phyloP scores from a whole-genome alignment of 2,797 vertebrate genomes.

The Poecile montanus region DNA sequence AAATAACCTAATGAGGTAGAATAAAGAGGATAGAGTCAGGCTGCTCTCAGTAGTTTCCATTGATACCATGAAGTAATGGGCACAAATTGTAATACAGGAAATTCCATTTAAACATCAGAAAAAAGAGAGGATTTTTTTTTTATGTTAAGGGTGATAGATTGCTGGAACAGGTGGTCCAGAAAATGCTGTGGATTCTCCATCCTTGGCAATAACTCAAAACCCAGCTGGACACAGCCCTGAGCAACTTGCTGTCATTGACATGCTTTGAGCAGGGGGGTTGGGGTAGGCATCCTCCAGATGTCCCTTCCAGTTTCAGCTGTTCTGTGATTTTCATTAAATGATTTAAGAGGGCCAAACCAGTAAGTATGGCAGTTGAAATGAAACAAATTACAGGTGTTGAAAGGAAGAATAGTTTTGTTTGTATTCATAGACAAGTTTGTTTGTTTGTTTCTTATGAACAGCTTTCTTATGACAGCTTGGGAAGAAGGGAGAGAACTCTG shows the following conservation, averaged over 20 bases:
- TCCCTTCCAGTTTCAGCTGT: background rate
- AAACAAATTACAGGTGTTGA: background rate
- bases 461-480: background rate
- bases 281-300: background rate
- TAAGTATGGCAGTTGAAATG: background rate
- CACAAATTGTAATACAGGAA: background rate
- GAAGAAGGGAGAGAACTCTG: background rate
- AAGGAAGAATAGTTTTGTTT: background rate
- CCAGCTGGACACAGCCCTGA: background rate
- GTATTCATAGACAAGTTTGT: background rate
- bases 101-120: background rate
- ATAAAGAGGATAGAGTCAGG: background rate
- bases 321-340: background rate
- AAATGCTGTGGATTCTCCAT: background rate
- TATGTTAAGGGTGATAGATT: background rate
- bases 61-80: background rate
- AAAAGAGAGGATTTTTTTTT: rapidly evolving
- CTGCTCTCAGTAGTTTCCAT: background rate
- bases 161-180: background rate
- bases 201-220: background rate
- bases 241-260: background rate
- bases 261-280: background rate
- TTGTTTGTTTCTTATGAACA: background rate
- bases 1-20: background rate
- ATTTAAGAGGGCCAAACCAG: background rate